Evolutionary conservation across 2,888 invertebrate genomes (phyloP).

Genomic region (Yponomeuta malinellus): DNA sequence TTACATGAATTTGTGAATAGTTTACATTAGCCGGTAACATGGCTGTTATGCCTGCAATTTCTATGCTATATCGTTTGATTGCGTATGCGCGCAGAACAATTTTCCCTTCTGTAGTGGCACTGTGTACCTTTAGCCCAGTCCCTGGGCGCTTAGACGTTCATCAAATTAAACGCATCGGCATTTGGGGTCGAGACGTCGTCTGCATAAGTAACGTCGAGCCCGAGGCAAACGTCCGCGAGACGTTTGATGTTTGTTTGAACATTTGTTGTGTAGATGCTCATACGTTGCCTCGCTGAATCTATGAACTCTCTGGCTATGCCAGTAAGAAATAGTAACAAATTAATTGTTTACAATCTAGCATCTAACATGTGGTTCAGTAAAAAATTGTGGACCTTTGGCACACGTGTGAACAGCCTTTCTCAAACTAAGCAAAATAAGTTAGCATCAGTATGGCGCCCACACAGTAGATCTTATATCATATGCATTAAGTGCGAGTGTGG

Average conservation of each 20-base stretch:
- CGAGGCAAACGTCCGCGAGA: slow-evolving; percentile 14
- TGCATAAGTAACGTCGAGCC: slow-evolving; percentile 27
- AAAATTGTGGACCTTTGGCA: background rate
- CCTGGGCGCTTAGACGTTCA: slow-evolving; percentile 11
- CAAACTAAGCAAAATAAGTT: background rate
- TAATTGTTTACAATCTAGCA: no score
- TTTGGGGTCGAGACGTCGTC: slow-evolving; percentile 21
- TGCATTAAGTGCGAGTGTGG: no score
- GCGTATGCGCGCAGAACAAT: background rate
- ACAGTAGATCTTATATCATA: no score
- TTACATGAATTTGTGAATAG: no score
- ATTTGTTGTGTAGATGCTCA: no score
- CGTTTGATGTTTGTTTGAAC: background rate
- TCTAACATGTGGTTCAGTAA: no score
- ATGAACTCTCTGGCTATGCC: no score
- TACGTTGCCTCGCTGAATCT: no score
- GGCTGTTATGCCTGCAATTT: no score
- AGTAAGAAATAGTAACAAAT: no score
- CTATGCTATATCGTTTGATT: background rate
- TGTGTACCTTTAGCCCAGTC: slow-evolving; percentile 5
- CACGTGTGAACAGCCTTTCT: background rate
- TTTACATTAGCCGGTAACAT: no score
- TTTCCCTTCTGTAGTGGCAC: background rate
- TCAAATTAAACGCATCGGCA: slow-evolving; percentile 17
- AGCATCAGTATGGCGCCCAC: no score